phyloP scores from a whole-genome alignment of 2,113 vertebrate genomes.

The Ceuthmochares aereus region DNA sequence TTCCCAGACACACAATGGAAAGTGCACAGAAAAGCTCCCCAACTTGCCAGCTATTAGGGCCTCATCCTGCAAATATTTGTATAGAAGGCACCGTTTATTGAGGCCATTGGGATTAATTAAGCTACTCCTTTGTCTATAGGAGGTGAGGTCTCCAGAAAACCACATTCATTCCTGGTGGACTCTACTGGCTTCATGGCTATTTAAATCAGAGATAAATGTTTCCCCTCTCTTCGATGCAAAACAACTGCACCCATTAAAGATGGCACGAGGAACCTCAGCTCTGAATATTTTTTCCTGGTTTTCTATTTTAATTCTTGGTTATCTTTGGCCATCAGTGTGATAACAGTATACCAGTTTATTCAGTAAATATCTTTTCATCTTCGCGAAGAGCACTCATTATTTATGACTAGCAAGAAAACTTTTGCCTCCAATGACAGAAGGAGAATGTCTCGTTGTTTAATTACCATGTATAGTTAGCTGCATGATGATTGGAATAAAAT shows the following conservation, averaged over 20 bases:
- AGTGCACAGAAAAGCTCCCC: background rate
- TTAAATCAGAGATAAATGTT: background rate
- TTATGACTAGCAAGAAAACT: slow-evolving; percentile 72
- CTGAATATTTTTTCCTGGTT: background rate
- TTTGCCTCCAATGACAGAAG: slow-evolving; percentile 71
- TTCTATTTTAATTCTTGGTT: slow-evolving; percentile 2
- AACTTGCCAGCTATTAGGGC: background rate
- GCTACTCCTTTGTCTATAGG: background rate
- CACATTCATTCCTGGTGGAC: background rate
- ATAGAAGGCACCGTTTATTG: background rate
- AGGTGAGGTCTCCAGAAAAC: background rate
- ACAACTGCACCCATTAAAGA: background rate
- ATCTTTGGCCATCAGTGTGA: background rate
- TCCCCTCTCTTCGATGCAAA: background rate
- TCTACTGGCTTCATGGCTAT: background rate
- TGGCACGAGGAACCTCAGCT: background rate
- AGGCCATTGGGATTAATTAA: background rate
- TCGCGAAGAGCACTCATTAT: slow-evolving; percentile 49
- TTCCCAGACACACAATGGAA: background rate
- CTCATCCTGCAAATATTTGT: background rate
- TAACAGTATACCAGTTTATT: slow-evolving; percentile 50
- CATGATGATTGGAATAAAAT: slow-evolving; percentile 70
- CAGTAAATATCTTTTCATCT: slow-evolving; percentile 62
- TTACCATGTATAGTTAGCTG: slow-evolving; percentile 75
- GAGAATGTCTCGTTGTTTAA: slow-evolving; percentile 73